Base-by-base conservation (phyloP, 2,113 vertebrate genomes). In the Chitala chitala region DNA sequence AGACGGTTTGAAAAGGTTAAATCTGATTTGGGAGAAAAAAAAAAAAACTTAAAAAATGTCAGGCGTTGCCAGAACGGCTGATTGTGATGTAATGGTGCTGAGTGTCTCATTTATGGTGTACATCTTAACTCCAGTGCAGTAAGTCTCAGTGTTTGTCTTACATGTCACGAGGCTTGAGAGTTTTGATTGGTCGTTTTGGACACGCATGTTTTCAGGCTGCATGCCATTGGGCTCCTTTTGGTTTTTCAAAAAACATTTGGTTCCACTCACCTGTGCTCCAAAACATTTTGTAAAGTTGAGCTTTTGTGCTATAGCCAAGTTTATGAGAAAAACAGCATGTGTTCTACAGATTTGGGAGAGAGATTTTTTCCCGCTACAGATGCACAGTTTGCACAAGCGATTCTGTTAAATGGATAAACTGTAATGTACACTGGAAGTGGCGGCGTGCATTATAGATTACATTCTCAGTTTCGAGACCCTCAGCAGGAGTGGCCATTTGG, bases 1-100 rank as follows among this genome's bases (percentile, higher is more conserved):
- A 93, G 94, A 94, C 92, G 92, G 40, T 94, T 94, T 94, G 94
- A 95, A 99, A 99, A 99, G 96, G 96, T 98, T 98, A 98, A 90
- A 94, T 93, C 94, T 96, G 94, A 98, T 96, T 53, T 69, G 26
- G 64, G 64, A 42, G 15, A 3, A 0, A n/a, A 63, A 66, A 44
- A 44, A 95, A 96, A 96, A 89, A n/a, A n/a, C n/a, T n/a, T n/a
- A n/a, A n/a, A n/a, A 94, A 92, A 94, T 94, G 94, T 96, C 96
- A 95, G 90, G 86, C 88, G 85, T 93, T 93, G 90, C 91, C 93
- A 89, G 93, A 92, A 91, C 95, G 95, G 98, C 96, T 98, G 95
- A 98, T 96, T 91, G 87, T 91, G 90, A 88, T 91, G 94, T 96
- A 98, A 98, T 94, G 90, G 93, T 92, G 93, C 91, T 93, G 92